Conservation (phyloP, 2,888 invertebrate species). For the Callinectes sapidus region DNA sequence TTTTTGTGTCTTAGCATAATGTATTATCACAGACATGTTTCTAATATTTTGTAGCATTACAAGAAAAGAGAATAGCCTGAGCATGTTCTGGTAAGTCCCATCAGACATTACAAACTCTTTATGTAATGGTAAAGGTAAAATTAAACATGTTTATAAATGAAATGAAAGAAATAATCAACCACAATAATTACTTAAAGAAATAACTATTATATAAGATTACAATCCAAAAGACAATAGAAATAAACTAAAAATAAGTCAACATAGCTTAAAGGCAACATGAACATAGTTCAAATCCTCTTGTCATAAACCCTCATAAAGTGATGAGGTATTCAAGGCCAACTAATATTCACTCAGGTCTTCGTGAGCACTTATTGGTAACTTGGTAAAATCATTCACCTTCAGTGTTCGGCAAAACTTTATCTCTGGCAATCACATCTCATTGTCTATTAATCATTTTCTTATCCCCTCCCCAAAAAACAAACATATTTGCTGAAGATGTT, state of each 20-base stretch:
- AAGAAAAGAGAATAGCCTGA: neutral
- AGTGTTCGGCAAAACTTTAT: too few species aligned
- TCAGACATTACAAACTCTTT: neutral
- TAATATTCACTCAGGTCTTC: too few species aligned
- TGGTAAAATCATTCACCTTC: too few species aligned
- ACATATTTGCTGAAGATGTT: neutral
- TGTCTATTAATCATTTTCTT: too few species aligned
- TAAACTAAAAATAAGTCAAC: neutral
- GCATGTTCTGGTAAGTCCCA: neutral
- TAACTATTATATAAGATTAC: neutral
- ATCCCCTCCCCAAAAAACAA: neutral
- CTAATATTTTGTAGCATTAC: neutral
- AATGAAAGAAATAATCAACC: neutral
- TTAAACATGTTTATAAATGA: neutral
- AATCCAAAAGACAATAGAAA: neutral
- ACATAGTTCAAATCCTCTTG: neutral
- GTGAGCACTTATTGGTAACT: too few species aligned
- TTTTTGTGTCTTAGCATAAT: neutral
- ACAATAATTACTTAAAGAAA: neutral
- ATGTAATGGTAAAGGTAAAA: neutral
- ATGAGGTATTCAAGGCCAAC: neutral
- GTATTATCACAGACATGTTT: constrained; percentile 15
- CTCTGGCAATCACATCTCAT: too few species aligned
- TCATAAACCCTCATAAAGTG: neutral
- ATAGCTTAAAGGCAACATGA: neutral